Evolutionary conservation across 2,113 vertebrate species (phyloP).

Genomic region (Erythrolamprus reginae): DNA sequence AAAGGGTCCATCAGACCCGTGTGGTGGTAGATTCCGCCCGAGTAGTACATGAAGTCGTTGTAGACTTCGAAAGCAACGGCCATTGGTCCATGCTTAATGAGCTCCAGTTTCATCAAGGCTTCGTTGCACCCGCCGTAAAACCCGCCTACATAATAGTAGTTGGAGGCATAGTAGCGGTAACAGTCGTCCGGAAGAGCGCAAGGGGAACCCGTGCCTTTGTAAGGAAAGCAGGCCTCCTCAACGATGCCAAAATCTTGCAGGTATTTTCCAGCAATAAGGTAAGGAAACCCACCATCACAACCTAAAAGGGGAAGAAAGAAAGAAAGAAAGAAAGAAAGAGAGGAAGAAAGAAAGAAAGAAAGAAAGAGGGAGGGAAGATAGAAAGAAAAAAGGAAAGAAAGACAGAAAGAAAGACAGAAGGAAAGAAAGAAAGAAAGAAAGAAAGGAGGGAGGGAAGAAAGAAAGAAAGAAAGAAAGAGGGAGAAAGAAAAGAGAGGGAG

Average conservation of each 20-base stretch:
- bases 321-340: neutral
- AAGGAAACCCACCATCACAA: conserved; percentile 92
- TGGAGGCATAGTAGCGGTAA: conserved; percentile 72
- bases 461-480: too few species aligned
- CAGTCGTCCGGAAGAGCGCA: conserved; percentile 73
- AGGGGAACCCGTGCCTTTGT: conserved; percentile 68
- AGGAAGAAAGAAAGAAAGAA: too few species aligned
- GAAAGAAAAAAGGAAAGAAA: too few species aligned
- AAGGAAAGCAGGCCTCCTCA: conserved; percentile 88
- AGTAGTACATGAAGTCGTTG: conserved; percentile 83
- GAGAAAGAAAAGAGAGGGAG: too few species aligned
- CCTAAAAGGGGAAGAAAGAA: conserved; percentile 62
- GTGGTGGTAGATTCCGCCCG: conserved; percentile 88
- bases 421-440: neutral
- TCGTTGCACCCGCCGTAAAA: conserved; percentile 96
- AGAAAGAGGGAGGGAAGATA: too few species aligned
- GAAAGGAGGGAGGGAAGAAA: too few species aligned
- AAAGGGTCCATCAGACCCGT: conserved; percentile 77
- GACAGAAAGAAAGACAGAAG: too few species aligned
- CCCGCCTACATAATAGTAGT: conserved; percentile 90
- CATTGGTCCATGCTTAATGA: conserved; percentile 83
- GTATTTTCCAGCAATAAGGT: conserved; percentile 88
- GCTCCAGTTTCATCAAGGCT: conserved; percentile 85
- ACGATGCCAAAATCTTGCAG: conserved; percentile 90
- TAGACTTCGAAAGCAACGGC: conserved; percentile 89